Conservation (phyloP, 2,888 invertebrate genomes). For the Volucella zonaria region DNA sequence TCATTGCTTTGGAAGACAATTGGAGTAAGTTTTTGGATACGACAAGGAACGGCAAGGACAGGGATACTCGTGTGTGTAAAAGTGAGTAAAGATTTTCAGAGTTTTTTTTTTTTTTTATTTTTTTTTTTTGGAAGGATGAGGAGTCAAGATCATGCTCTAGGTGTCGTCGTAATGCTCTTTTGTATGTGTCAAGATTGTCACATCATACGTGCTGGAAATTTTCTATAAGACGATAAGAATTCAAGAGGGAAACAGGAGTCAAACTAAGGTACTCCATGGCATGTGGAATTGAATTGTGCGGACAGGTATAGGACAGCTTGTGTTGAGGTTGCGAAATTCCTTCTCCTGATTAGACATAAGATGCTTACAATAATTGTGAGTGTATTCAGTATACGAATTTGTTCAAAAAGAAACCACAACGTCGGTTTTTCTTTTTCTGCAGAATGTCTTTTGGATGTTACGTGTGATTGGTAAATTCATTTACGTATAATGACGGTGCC, state of each 20-base stretch:
- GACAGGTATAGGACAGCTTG: neutral
- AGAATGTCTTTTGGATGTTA: too few relatives aligned
- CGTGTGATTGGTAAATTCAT: too few relatives aligned
- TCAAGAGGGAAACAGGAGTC: constrained; percentile 13
- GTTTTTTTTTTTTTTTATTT: constrained; percentile 26
- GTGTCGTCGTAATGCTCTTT: constrained; percentile 33
- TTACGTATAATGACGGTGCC: too few relatives aligned
- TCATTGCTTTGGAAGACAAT: constrained; percentile 44
- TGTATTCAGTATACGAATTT: too few relatives aligned
- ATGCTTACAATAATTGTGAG: neutral
- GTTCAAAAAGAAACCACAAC: too few relatives aligned
- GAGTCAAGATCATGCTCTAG: neutral
- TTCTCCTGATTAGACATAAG: neutral
- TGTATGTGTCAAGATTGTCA: constrained; percentile 39
- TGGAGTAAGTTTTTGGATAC: constrained; percentile 33
- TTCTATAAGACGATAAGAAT: constrained; percentile 43
- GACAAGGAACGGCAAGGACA: constrained; percentile 19
- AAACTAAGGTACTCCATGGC: neutral
- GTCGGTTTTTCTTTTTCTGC: too few relatives aligned
- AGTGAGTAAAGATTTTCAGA: constrained; percentile 46
- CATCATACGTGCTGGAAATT: constrained; percentile 63
- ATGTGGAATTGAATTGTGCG: constrained; percentile 27
- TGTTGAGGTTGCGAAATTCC: neutral
- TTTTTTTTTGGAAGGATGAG: neutral
- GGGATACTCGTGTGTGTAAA: constrained; percentile 10